Base-by-base conservation (phyloP, 2,113 vertebrate genomes). In the Cololabis saira region DNA sequence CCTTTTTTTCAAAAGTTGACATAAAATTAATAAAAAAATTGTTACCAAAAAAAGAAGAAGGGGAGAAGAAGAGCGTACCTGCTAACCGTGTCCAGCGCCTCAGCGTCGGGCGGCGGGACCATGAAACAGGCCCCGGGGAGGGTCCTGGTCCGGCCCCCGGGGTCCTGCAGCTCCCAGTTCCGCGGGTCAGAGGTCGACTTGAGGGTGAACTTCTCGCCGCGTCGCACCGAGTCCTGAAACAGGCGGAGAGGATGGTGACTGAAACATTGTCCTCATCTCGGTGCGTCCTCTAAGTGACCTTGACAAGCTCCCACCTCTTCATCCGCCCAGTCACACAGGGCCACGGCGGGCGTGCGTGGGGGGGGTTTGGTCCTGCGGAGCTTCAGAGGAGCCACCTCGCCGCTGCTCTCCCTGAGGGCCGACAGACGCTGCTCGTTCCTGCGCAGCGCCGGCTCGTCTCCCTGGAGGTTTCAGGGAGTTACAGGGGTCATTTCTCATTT, bases 241-340 rank as follows among this genome's bases (percentile, higher is more conserved):
- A 33, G 16, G 17, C 18, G 3, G 2, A 69, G 6, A 7, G 33
- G 33, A 37, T 37, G 33, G 10, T 4, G 10, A 37, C 33, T 37
- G 33, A 37, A 37, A 37, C 6, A 9, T 11, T 9, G 5, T 37
- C 33, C 6, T 37, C 33, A 37, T 4, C 33, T 37, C 33, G 6
- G 33, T 7, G 3, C 5, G 24, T 27, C 24, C 2, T 27, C 24
- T 37, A 37, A 11, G 10, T 7, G 33, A 37, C 33, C 33, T 1
- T 4, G 12, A 7, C 8, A 11, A 0, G 17, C 9, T 49, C 44
- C 5, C 58, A 99, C 97, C 79, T 95, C 90, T 21, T 91, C 90
- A 0, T 94, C 92, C 1, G 85, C 89, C 97, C 97, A 99, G 90
- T 98, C 96, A 13, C 97, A 99, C 77, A 98, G 90, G 10, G 95